Evolutionary conservation across 1,140 invertebrate species (phyloP), one percentile per base, ranked within the genome.

Genomic region (Sipha flava): DNA sequence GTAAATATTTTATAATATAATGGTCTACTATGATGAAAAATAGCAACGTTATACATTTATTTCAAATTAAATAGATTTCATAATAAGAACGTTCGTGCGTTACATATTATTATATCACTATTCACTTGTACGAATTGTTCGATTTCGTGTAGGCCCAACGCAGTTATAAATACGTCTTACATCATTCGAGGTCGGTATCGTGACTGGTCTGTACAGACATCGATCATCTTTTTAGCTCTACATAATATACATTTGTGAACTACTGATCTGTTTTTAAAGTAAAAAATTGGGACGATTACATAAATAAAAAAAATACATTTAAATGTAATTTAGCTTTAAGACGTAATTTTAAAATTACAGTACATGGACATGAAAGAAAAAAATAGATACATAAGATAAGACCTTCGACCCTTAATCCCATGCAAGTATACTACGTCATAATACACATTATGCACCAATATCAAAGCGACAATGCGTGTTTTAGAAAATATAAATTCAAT

Each of bases 361-460:
- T 14, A 43, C 18, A n/a, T 70, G 16, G n/a, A n/a, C 21, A 16
- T 5, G 21, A 66, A 59, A 57, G 14, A 40, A 77, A 77, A 77
- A 29, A 59, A 57, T n/a, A n/a, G n/a, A n/a, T n/a, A n/a, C n/a
- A 23, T 57, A 77, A 77, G 26, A 75, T 21, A 49, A 52, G 73
- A 75, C 72, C 34, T 77, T 26, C 34, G 73, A 77, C 73, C 73
- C 21, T 10, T 23, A n/a, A 1, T 0, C 2, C 34, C 1, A 66
- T 43, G 37, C 64, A 43, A 40, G 10, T 12, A 43, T 1, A 40
- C 64, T 9, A 16, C 64, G 64, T 66, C 18, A 66, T 40, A 66
- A 40, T 40, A 66, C n/a, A 52, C 12, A 64, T 9, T 64, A 37
- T 10, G 21, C 6, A 43, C 21, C 12, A 40, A 43, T 43, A 37